Base-by-base conservation (phyloP, 2,797 vertebrate genomes). In the Poliocrania exsul region DNA sequence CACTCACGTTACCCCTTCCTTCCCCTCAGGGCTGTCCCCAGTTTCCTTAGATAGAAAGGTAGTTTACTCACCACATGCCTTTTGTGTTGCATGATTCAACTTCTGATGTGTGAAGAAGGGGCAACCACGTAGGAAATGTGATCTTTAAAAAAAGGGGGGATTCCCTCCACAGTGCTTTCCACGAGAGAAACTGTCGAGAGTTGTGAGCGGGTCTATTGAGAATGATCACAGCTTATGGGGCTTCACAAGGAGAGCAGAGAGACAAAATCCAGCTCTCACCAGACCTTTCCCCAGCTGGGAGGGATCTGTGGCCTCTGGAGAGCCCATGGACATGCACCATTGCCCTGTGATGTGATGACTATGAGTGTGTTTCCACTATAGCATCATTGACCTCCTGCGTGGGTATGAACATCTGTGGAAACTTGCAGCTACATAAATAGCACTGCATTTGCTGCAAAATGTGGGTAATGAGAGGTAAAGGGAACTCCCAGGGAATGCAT, bases 61-160 rank as follows among this genome's bases (percentile, higher is more conserved):
- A 9, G 47, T 57, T 95, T 81, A 80, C 84, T 94, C 86, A 95
- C 86, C 90, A 66, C 90, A 84, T 20, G 86, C 70, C 56, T 92
- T 88, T 86, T 56, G 70, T 88, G 70, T 57, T 80, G 83, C 37
- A 66, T 78, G 92, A 95, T 79, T 91, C 87, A 90, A 35, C 81
- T 84, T 95, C 54, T 93, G 92, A 94, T 95, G 92, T 96, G 86
- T 90, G 90, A 95, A 96, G 24, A 92, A 80, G 92, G 86, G 95
- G 78, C 93, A 90, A 94, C 89, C 96, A 92, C 84, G 53, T 94
- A 89, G 86, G 88, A 94, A 96, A 92, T 64, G 50, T 60, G 64
- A 88, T 70, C 29, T 95, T 58, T 61, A 64, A 75, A 62, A 56
- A 42, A 37, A 21, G 16, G 69, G 71, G 86, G 85, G 85, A 79